Conservation (phyloP, 64 coral and sea anemone species). For the Orbicella faveolata region DNA sequence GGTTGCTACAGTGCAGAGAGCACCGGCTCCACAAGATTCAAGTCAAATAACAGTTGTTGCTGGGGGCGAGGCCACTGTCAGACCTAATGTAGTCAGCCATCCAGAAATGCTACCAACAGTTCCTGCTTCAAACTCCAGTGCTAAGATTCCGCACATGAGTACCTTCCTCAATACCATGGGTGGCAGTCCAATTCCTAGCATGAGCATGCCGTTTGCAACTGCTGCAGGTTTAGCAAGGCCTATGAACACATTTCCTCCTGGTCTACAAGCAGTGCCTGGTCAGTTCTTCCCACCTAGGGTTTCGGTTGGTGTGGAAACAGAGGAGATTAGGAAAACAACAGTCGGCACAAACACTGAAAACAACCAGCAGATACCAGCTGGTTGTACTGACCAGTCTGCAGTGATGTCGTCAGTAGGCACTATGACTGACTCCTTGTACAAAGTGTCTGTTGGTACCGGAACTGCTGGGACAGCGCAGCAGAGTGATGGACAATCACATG, state of each 20-base stretch:
- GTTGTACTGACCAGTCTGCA: slow-evolving; percentile 17
- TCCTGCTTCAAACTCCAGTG: slow-evolving; percentile 12
- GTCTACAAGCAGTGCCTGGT: slow-evolving; percentile 40
- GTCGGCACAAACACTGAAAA: slow-evolving; percentile 80
- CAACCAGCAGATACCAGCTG: slow-evolving; percentile 7
- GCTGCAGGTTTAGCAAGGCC: slow-evolving; percentile 50
- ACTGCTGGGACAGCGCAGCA: slow-evolving; percentile 62
- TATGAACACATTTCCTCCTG: slow-evolving; percentile 50
- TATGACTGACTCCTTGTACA: slow-evolving; percentile 92
- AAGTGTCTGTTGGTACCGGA: slow-evolving; percentile 72
- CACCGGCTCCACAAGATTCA: slow-evolving; percentile 7
- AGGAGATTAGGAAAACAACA: slow-evolving; percentile 75
- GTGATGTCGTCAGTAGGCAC: slow-evolving; percentile 72
- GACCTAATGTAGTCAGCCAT: neutral
- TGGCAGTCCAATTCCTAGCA: slow-evolving; percentile 27
- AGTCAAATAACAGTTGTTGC: neutral
- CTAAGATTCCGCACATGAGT: slow-evolving; percentile 71
- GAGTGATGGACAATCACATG: neutral
- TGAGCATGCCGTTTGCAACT: slow-evolving; percentile 59
- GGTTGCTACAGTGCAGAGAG: neutral
- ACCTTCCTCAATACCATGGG: slow-evolving; percentile 66
- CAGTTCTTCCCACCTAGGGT: slow-evolving; percentile 48
- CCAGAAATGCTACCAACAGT: neutral
- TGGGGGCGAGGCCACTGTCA: neutral
- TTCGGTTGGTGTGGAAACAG: slow-evolving; percentile 80